Percentiles rank a stretch among this genome's conserved stretches.
phyloP scores from a whole-genome alignment of 2,113 vertebrate species.

The Podarcis raffonei region DNA sequence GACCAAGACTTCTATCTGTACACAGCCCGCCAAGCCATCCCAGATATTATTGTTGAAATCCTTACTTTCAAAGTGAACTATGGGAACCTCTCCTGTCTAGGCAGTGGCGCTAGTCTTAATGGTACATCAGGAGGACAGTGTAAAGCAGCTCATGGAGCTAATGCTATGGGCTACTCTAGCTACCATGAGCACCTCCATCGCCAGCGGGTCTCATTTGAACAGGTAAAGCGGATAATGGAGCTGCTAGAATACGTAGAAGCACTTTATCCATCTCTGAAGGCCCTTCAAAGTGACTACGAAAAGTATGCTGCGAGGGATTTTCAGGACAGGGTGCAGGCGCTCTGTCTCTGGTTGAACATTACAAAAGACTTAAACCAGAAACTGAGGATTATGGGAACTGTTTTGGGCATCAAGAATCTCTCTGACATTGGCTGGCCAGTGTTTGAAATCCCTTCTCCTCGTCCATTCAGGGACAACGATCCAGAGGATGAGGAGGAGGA shows the following conservation, averaged over 20 bases:
- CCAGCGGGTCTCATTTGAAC: conserved; percentile 92
- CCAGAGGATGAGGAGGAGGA: conserved; percentile 79
- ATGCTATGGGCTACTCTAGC: conserved; percentile 74
- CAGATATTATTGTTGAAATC: conserved; percentile 96
- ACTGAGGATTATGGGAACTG: conserved; percentile 96
- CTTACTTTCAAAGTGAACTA: conserved; percentile 96
- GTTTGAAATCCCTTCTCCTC: conserved; percentile 97
- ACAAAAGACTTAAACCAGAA: conserved; percentile 99
- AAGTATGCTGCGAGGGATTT: conserved; percentile 96
- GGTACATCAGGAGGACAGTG: conserved; percentile 74
- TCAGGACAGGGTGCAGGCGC: conserved; percentile 98
- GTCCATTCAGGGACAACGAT: conserved; percentile 83
- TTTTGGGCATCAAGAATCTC: conserved; percentile 92
- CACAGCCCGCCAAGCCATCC: conserved; percentile 96
- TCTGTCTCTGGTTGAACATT: conserved; percentile 98
- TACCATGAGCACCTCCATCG: conserved; percentile 91
- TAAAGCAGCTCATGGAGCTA: conserved; percentile 62
- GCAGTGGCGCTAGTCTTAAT: conserved; percentile 72
- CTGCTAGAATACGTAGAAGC: conserved; percentile 95
- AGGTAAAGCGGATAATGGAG: conserved; percentile 96
- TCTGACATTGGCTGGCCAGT: conserved; percentile 97
- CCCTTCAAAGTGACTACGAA: conserved; percentile 95
- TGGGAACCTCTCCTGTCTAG: conserved; percentile 73
- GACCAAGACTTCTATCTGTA: conserved; percentile 96
- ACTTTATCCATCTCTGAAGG: conserved; percentile 95